A percentile compares a stretch with the other conserved stretches of the same genome.
Evolutionary conservation across 2,113 vertebrate species (phyloP).

Genomic region (Dromas ardeola): DNA sequence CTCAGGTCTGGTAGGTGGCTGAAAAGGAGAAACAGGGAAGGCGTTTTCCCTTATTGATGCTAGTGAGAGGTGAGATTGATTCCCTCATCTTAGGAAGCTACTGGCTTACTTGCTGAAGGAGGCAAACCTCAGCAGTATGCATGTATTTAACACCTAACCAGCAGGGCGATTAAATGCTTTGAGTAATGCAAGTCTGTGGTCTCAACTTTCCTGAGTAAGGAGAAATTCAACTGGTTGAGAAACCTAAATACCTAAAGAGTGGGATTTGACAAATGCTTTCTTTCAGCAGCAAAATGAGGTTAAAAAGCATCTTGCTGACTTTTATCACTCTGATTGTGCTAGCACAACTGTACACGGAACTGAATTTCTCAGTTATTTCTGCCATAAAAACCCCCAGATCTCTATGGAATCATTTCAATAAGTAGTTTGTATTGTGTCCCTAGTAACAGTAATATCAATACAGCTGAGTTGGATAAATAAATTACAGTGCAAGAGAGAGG

Average conservation of each 20-base stretch:
- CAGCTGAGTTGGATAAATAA: not conserved
- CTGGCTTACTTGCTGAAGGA: not conserved
- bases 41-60: accelerated
- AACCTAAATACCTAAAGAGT: not conserved
- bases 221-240: not conserved
- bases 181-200: not conserved
- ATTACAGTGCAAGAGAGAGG: not conserved
- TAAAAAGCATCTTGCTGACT: not conserved
- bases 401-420: not conserved
- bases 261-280: accelerated
- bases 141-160: not conserved
- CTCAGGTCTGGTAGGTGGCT: accelerated
- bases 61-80: not conserved
- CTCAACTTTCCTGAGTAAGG: constrained; percentile 11
- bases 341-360: not conserved
- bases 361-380: not conserved
- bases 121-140: not conserved
- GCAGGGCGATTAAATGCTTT: not conserved
- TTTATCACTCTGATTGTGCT: not conserved
- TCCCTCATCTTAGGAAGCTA: not conserved
- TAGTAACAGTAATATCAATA: not conserved
- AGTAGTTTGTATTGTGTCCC: not conserved
- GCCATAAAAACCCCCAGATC: not conserved
- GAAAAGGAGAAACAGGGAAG: not conserved
- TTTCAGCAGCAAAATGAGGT: not conserved